Evolutionary conservation across 2,113 vertebrate species (phyloP).

Genomic region (Amblyornis subalaris): DNA sequence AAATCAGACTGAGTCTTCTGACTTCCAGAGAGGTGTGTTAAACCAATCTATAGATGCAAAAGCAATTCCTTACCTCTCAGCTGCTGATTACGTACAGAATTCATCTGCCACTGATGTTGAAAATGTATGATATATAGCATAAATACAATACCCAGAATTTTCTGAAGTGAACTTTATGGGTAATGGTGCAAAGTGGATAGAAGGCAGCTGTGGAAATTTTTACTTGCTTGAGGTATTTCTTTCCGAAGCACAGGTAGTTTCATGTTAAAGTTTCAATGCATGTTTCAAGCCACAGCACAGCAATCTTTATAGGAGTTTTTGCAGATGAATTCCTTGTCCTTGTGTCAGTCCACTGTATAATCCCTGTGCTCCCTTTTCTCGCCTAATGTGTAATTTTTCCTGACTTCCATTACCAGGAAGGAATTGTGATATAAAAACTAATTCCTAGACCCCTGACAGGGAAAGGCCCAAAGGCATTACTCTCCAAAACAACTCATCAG

Average conservation of each 20-base stretch:
- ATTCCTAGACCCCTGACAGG: background rate
- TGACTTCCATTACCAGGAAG: background rate
- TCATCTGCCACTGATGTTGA: background rate
- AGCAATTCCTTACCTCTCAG: background rate
- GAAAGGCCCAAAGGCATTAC: background rate
- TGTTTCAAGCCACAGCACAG: background rate
- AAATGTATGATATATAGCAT: background rate
- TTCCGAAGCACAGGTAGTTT: background rate
- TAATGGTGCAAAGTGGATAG: background rate
- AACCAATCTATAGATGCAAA: background rate
- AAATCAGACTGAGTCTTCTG: background rate
- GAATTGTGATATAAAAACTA: conserved; percentile 7
- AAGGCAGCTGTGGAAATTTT: background rate
- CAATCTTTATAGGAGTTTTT: background rate
- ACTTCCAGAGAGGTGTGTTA: background rate
- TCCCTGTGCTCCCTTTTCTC: background rate
- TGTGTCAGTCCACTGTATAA: background rate
- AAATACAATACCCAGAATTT: background rate
- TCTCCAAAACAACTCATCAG: background rate
- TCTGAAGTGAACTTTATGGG: background rate
- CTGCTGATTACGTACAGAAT: background rate
- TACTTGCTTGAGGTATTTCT: background rate
- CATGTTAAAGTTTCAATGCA: background rate
- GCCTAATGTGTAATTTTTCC: background rate
- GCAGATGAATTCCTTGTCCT: background rate